Base-by-base conservation (phyloP, 2,888 invertebrate species). In the Fissipunctia ypsillon region DNA sequence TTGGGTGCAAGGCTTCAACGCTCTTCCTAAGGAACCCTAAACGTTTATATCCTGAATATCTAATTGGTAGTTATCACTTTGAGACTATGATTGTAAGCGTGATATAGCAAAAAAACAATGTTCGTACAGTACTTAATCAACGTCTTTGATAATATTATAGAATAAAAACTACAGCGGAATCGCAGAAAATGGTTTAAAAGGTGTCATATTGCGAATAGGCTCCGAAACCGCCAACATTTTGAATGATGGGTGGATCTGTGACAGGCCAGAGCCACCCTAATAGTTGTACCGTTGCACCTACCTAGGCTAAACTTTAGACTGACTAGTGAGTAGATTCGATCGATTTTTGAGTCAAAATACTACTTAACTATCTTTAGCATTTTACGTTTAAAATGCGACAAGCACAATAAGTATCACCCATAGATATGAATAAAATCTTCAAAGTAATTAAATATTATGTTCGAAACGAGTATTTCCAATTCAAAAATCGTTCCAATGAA, bases 21-120 rank as follows among this genome's bases (percentile, higher is more conserved):
- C 0, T 50, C 3, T 45, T 38, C 31, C 1, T 14, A 73, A 60
- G 65, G 86, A 83, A 69, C 86, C 38, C 83, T 68, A 78, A 83
- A 77, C 45, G 59, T 60, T 31, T 28, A 73, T 59, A 86, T 86
- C 84, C 86, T 84, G 82, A 84, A 73, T 60, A 64, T 43, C 63
- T 80, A 79, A 84, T 86, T 86, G 83, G 83, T 73, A 67, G 69
- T 74, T 82, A 82, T 71, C 73, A 72, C 57, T 35, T 50, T 60
- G 59, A 68, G 76, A 65, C 28, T 65, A 61, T 76, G 38, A 76
- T 78, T 70, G 45, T 50, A 68, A 48, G 69, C 81, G 4, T 61
- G 57, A 43, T 64, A 50, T 12, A 16, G 22, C 16, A 73, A 73
- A 73, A 64, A 73, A 69, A 3, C 43, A 50, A 45, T n/a, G 10